Evolutionary conservation across 2,797 vertebrate genomes (phyloP).

Genomic region (Cephalopachus bancanus): DNA sequence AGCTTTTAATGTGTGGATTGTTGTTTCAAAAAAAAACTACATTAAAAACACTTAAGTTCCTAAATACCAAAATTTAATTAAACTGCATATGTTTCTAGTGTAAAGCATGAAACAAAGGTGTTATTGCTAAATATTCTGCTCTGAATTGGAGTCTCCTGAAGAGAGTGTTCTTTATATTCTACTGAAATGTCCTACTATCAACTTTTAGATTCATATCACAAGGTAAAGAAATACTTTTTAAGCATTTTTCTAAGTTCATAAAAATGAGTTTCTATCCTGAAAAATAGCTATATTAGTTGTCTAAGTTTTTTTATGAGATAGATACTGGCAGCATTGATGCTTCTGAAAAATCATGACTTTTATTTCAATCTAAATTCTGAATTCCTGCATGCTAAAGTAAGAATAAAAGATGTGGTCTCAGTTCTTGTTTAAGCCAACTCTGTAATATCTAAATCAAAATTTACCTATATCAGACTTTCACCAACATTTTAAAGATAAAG

Average conservation of each 20-base stretch:
- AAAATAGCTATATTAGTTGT: background rate
- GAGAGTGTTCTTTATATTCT: background rate
- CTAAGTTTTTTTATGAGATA: constrained; percentile 42
- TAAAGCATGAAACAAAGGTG: background rate
- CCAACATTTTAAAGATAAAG: background rate
- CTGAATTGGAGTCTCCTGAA: background rate
- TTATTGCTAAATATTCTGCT: background rate
- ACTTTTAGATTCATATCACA: background rate
- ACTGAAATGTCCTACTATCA: background rate
- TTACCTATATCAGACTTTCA: background rate
- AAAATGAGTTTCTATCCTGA: background rate
- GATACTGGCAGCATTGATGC: constrained; percentile 22
- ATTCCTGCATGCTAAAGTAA: background rate
- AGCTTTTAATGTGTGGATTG: background rate
- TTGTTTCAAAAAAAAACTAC: too few species aligned
- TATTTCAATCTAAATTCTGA: background rate
- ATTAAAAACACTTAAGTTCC: background rate
- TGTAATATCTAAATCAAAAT: background rate
- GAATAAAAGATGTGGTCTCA: background rate
- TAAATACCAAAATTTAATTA: background rate
- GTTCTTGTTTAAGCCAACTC: background rate
- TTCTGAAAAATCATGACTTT: background rate
- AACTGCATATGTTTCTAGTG: background rate
- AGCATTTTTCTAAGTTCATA: background rate
- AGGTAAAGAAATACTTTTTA: background rate